Conservation (phyloP, 2,113 vertebrate genomes). For the Deroptyus accipitrinus region DNA sequence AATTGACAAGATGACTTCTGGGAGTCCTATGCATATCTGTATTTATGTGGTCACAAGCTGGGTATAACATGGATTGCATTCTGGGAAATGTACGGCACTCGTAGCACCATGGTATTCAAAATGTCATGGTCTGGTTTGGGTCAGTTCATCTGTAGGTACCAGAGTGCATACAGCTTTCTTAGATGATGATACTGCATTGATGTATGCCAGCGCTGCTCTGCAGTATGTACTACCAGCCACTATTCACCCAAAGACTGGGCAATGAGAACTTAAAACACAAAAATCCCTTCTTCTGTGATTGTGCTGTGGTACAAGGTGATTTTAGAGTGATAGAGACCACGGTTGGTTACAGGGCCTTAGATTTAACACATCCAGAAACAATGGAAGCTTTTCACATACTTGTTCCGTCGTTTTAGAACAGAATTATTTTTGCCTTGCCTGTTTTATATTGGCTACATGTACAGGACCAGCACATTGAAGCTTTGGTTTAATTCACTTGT, state of each 20-base stretch:
- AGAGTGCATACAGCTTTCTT: not conserved
- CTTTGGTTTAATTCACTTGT: conserved; percentile 34
- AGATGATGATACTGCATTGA: not conserved
- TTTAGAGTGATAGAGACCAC: not conserved
- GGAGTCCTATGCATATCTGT: not conserved
- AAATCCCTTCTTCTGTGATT: not conserved
- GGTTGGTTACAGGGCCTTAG: not conserved
- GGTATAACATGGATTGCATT: not conserved
- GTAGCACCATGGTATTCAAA: not conserved
- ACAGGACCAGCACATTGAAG: not conserved
- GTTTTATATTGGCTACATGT: not conserved
- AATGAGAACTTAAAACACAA: not conserved
- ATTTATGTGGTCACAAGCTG: not conserved
- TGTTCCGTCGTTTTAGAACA: not conserved
- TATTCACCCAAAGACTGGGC: not conserved
- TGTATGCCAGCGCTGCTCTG: not conserved
- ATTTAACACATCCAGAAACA: not conserved
- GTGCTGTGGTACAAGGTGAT: not conserved
- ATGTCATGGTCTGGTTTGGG: not conserved
- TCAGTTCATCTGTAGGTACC: not conserved
- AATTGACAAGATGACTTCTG: not conserved
- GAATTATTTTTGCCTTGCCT: not conserved
- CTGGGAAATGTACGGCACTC: rapidly evolving
- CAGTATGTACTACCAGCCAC: not conserved
- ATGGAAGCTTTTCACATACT: not conserved